Evolutionary conservation across 2,113 vertebrate genomes (phyloP).

Genomic region (Aplodontia rufa): DNA sequence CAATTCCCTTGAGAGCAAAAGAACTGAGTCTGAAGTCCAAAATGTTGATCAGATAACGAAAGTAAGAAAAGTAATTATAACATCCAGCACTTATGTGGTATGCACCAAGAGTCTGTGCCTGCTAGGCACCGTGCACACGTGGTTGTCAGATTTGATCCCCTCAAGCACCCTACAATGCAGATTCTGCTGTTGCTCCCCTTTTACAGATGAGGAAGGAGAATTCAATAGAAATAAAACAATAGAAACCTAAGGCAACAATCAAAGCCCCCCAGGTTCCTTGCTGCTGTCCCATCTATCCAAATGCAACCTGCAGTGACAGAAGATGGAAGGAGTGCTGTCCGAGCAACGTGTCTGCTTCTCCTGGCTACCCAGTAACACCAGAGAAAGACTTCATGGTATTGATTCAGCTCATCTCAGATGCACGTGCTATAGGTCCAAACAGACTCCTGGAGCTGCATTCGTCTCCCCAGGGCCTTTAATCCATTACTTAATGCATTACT

Average conservation of each 20-base stretch:
- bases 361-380: neutral
- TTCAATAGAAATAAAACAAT: neutral
- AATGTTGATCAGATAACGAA: neutral
- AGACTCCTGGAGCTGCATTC: constrained; percentile 72
- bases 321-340: neutral
- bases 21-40: neutral
- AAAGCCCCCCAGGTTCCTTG: neutral
- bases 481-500: constrained; percentile 85
- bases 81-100: neutral
- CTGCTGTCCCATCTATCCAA: neutral
- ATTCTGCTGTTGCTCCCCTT: neutral
- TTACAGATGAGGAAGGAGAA: neutral
- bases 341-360: neutral
- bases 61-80: neutral
- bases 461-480: constrained; percentile 75
- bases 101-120: neutral
- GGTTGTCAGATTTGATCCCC: neutral
- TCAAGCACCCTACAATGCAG: neutral
- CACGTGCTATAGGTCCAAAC: constrained; percentile 68
- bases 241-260: neutral
- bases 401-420: constrained; percentile 64
- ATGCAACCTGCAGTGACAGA: neutral
- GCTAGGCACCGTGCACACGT: neutral
- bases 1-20: neutral
- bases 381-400: constrained; percentile 57